These are phyloP conservation scores for Nyctalus aviator DNA, from an alignment of 2,797 vertebrate species.

Conservation along the genomic window DNA sequence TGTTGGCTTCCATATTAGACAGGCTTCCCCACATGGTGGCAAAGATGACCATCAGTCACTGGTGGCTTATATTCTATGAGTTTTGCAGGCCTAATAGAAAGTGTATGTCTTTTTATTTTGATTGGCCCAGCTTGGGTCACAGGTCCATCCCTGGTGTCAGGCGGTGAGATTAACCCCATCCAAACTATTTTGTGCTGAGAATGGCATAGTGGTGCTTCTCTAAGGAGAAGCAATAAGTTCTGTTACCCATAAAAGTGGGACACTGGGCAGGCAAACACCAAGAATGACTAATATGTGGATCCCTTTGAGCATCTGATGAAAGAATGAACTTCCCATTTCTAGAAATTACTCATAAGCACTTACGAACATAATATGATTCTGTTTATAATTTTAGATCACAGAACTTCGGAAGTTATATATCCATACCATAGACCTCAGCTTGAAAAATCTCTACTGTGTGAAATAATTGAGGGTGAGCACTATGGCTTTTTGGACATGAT, in stretches of 20 bases:
- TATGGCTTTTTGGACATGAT: neutral
- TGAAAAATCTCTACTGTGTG: neutral
- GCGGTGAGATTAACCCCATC: neutral
- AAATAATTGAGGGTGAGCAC: neutral
- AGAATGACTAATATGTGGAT: neutral
- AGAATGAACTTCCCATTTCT: neutral
- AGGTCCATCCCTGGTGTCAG: neutral
- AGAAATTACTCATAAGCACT: neutral
- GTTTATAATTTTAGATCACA: neutral
- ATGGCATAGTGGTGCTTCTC: neutral
- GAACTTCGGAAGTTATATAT: neutral
- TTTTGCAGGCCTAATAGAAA: neutral
- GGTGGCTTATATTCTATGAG: neutral
- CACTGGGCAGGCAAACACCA: neutral
- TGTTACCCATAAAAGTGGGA: neutral
- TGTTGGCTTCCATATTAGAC: slow-evolving; percentile 1
- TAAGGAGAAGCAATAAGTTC: neutral
- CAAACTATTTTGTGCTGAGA: neutral
- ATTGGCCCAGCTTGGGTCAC: neutral
- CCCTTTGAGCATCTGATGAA: neutral
- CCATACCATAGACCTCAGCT: neutral
- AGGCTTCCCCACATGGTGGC: neutral
- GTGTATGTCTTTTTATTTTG: neutral
- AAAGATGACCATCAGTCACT: neutral
- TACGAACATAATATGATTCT: neutral